These are phyloP conservation scores for Amblyraja radiata DNA, from an alignment of 2,797 vertebrate species.

Conservation along the genomic window DNA sequence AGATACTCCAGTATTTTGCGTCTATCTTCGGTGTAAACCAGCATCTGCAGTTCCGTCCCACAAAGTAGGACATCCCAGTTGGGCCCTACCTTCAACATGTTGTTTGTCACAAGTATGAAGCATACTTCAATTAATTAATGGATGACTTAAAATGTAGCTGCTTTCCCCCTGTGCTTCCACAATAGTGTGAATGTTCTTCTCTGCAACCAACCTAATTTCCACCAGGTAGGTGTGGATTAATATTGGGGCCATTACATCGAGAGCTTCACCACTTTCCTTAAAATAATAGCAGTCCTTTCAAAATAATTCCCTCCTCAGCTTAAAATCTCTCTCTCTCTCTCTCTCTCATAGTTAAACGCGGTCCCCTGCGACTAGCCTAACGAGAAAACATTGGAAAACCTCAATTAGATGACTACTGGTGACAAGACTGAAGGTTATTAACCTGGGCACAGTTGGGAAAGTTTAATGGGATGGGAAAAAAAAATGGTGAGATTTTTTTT, in stretches of 20 bases:
- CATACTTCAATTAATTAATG: no score
- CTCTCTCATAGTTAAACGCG: background rate
- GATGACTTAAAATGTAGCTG: no score
- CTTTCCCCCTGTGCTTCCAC: background rate
- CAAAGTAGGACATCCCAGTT: background rate
- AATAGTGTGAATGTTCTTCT: background rate
- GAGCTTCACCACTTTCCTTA: background rate
- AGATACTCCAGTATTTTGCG: no score
- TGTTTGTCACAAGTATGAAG: no score
- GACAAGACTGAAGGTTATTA: conserved; percentile 1
- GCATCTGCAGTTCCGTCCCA: no score
- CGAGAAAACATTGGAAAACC: background rate
- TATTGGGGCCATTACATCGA: background rate
- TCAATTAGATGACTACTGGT: background rate
- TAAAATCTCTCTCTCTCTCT: background rate
- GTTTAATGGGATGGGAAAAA: background rate
- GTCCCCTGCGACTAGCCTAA: background rate
- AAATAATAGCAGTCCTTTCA: background rate
- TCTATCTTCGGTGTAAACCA: no score
- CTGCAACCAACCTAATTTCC: background rate
- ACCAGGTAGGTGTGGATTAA: background rate
- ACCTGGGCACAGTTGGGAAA: conserved; percentile 8
- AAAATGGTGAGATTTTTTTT: background rate
- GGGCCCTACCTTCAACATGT: no score
- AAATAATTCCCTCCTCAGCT: background rate